A percentile compares a stretch with the other conserved stretches of the same genome.
phyloP scores from a whole-genome alignment of 1,140 invertebrate species.

The Drosophila murphyi region DNA sequence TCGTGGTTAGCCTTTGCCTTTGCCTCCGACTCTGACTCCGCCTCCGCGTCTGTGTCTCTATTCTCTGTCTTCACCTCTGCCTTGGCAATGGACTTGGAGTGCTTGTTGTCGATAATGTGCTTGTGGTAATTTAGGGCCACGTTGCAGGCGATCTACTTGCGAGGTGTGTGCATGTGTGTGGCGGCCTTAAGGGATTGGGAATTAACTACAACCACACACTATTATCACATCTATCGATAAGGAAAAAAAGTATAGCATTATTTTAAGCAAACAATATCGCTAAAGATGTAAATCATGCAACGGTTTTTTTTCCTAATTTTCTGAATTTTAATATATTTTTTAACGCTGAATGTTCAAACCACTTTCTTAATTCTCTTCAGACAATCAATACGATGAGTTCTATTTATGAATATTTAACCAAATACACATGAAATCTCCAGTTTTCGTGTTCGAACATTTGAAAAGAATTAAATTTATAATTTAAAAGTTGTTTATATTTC shows the following conservation, averaged over 20 bases:
- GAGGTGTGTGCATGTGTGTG: conserved; percentile 20
- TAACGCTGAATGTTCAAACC: too few relatives aligned
- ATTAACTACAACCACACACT: not conserved
- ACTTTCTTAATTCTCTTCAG: too few relatives aligned
- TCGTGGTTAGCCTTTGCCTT: conserved; percentile 31
- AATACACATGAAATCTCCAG: too few relatives aligned
- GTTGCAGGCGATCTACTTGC: conserved; percentile 52
- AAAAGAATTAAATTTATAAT: too few relatives aligned
- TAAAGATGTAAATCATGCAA: too few relatives aligned
- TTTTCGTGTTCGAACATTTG: too few relatives aligned
- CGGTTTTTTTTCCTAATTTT: too few relatives aligned
- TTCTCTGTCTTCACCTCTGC: conserved; percentile 15
- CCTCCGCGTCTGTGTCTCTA: not conserved
- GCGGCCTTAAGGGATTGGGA: conserved; percentile 11
- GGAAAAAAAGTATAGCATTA: not conserved
- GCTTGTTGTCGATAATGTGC: conserved; percentile 77
- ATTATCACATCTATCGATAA: not conserved
- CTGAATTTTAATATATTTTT: too few relatives aligned
- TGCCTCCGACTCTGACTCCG: not conserved
- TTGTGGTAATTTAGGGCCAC: conserved; percentile 58
- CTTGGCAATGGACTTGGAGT: conserved; percentile 40
- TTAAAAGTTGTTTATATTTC: too few relatives aligned
- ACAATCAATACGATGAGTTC: too few relatives aligned
- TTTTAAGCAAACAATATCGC: not conserved
- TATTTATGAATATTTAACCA: too few relatives aligned